Percentiles rank a stretch among this genome's conserved stretches.
Conservation (phyloP, 2,888 invertebrate genomes). For the Melanostoma scalare region DNA sequence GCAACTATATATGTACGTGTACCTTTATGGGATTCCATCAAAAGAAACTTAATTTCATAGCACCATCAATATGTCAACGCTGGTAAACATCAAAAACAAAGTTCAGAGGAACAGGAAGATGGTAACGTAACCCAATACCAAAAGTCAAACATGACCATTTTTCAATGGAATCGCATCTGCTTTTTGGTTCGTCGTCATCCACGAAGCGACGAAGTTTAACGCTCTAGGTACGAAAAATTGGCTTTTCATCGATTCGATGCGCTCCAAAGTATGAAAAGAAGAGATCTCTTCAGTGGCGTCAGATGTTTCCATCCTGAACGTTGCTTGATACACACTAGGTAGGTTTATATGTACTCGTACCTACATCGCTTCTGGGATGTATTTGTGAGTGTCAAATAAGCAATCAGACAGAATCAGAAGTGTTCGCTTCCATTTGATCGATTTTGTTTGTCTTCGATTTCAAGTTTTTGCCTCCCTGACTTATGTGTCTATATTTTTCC, state of each 20-base stretch:
- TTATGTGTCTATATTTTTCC: conserved; percentile 19
- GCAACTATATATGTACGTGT: not conserved
- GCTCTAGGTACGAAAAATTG: conserved; percentile 57
- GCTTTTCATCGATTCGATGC: conserved; percentile 56
- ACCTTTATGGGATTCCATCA: conserved; percentile 50
- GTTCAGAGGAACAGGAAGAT: conserved; percentile 25
- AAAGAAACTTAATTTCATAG: conserved; percentile 68
- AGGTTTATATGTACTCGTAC: no score
- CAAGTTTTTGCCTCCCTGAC: conserved; percentile 18
- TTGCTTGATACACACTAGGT: conserved; percentile 1
- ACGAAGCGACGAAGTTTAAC: conserved; percentile 37
- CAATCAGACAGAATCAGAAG: conserved; percentile 65
- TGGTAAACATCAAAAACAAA: conserved; percentile 70
- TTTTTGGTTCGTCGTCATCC: conserved; percentile 17
- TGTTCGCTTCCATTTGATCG: conserved; percentile 64
- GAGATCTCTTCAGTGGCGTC: conserved; percentile 43
- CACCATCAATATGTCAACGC: conserved; percentile 69
- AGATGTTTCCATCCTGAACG: conserved; percentile 11
- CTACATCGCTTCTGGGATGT: conserved; percentile 11
- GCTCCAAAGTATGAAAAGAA: conserved; percentile 18
- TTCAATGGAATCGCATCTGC: conserved; percentile 58
- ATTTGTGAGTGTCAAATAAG: conserved; percentile 62
- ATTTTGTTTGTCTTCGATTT: conserved; percentile 66
- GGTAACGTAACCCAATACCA: conserved; percentile 8
- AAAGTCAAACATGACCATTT: conserved; percentile 65